A percentile compares a stretch with the other conserved stretches of the same genome.
Evolutionary conservation across 2,888 invertebrate genomes (phyloP).

Genomic region (Acrobasis repandana): DNA sequence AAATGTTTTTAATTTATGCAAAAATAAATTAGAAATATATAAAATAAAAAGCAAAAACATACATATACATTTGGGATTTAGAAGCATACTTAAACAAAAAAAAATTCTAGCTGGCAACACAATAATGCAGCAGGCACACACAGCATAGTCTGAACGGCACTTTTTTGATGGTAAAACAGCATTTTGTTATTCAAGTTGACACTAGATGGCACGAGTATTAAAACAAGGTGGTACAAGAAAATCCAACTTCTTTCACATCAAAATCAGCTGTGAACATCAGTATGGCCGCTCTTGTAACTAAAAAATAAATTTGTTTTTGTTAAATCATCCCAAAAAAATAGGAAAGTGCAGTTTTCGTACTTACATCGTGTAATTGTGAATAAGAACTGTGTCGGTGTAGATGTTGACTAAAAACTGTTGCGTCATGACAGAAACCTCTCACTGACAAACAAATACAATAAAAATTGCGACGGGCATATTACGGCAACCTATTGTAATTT

Average conservation of each 20-base stretch:
- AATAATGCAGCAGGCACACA: too few relatives aligned
- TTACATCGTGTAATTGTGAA: slow-evolving; percentile 60
- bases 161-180: slow-evolving; percentile 53
- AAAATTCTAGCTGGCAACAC: too few relatives aligned
- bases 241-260: slow-evolving; percentile 75
- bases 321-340: slow-evolving; percentile 69
- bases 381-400: slow-evolving; percentile 65
- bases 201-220: slow-evolving; percentile 57
- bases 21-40: too few relatives aligned
- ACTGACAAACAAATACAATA: slow-evolving; percentile 82
- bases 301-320: slow-evolving; percentile 75
- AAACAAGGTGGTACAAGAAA: slow-evolving; percentile 77
- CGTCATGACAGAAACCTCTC: slow-evolving; percentile 82
- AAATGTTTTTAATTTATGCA: too few relatives aligned
- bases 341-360: slow-evolving; percentile 73
- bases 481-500: slow-evolving; percentile 56
- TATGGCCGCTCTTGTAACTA: slow-evolving; percentile 77
- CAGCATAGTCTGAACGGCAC: background rate
- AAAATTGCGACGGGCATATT: slow-evolving; percentile 67
- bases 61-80: too few relatives aligned
- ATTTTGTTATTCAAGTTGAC: slow-evolving; percentile 29
- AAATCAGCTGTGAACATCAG: slow-evolving; percentile 83
- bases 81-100: too few relatives aligned
- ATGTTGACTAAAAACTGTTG: slow-evolving; percentile 79
- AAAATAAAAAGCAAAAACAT: too few relatives aligned